Evolutionary conservation across 2,888 invertebrate species (phyloP).

Genomic region (Acrobasis repandana): DNA sequence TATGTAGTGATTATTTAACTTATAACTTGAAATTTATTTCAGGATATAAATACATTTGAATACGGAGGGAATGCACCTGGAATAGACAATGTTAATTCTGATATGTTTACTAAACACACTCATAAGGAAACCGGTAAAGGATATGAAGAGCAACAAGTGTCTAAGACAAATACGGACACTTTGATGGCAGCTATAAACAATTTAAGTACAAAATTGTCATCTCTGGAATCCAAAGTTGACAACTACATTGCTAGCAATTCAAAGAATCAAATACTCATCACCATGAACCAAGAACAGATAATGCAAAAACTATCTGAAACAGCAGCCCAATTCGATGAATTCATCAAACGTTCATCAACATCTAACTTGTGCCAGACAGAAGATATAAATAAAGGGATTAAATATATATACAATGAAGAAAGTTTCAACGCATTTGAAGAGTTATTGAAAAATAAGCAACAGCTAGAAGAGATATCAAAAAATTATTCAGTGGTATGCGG

Average conservation of each 20-base stretch:
- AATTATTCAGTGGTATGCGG: slow-evolving; percentile 7
- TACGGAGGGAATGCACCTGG: slow-evolving; percentile 21
- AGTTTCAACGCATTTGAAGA: not conserved
- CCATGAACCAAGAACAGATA: slow-evolving; percentile 23
- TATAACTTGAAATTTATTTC: not conserved
- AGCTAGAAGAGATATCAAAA: slow-evolving; percentile 3
- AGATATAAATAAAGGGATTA: slow-evolving; percentile 17
- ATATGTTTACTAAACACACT: slow-evolving; percentile 22
- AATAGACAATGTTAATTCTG: slow-evolving; percentile 20
- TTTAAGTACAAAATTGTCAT: slow-evolving; percentile 23
- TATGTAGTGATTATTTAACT: too few relatives aligned
- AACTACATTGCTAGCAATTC: slow-evolving; percentile 23
- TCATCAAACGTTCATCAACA: slow-evolving; percentile 12
- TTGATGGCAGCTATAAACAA: slow-evolving; percentile 20
- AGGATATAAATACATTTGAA: slow-evolving; percentile 18
- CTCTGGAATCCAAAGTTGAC: slow-evolving; percentile 21
- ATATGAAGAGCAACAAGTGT: slow-evolving; percentile 23
- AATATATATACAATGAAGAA: slow-evolving; percentile 10
- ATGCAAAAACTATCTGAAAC: slow-evolving; percentile 22
- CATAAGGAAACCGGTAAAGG: slow-evolving; percentile 21
- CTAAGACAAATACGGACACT: slow-evolving; percentile 22
- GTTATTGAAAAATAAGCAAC: slow-evolving; percentile 5
- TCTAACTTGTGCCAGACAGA: slow-evolving; percentile 1
- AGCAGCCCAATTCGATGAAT: slow-evolving; percentile 13
- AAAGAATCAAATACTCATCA: slow-evolving; percentile 24